A percentile compares a stretch with the other conserved stretches of the same genome.
These are phyloP conservation scores for Crotalus adamanteus DNA, from an alignment of 2,797 vertebrate species.

Conservation along the genomic window DNA sequence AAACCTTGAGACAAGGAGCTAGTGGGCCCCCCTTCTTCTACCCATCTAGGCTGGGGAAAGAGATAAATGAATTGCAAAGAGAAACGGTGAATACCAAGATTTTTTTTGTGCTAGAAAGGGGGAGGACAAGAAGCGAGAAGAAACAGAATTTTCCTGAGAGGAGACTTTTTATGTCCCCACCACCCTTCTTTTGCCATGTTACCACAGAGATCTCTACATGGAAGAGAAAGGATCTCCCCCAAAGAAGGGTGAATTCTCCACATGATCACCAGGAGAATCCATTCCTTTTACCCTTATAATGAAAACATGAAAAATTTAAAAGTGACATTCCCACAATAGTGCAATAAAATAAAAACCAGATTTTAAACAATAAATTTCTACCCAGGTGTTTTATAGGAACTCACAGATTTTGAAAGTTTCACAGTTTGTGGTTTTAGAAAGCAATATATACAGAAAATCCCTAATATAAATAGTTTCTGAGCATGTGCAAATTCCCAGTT, in stretches of 20 bases:
- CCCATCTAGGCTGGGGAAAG: not conserved
- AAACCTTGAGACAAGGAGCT: not conserved
- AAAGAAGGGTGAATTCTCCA: not conserved
- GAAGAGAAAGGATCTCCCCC: not conserved
- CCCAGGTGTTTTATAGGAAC: not conserved
- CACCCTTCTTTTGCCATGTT: not conserved
- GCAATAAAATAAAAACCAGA: not conserved
- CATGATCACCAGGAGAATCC: not conserved
- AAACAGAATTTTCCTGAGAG: not conserved
- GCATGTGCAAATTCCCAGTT: not conserved
- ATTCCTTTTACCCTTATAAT: not conserved
- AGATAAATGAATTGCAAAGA: not conserved
- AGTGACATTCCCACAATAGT: not conserved
- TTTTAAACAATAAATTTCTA: not conserved
- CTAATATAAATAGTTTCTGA: not conserved
- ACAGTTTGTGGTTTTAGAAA: not conserved
- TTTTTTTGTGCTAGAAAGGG: not conserved
- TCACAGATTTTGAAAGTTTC: not conserved
- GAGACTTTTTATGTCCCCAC: not conserved
- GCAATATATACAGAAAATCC: not conserved
- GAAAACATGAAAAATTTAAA: not conserved
- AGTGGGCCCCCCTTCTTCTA: not conserved
- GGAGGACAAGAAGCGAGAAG: not conserved
- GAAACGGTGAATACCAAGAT: not conserved
- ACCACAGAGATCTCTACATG: not conserved